Conservation (phyloP, 1,140 invertebrate genomes). For the Alviniconcha marisindica region DNA sequence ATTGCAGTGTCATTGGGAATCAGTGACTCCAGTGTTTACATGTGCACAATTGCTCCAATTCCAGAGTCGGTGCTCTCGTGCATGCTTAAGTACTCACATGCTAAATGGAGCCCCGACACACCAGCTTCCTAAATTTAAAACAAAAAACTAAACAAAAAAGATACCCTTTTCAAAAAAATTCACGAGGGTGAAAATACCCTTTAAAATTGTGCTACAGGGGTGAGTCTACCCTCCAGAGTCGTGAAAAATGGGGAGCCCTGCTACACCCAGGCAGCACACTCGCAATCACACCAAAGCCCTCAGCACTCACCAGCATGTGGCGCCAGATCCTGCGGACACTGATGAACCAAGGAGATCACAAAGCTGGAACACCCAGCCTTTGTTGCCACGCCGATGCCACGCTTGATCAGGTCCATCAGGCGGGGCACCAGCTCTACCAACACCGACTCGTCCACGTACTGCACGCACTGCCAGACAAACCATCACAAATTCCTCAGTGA, state of each 20-base stretch:
- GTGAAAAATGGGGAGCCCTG: neutral
- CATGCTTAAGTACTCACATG: no score
- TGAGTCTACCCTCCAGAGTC: no score
- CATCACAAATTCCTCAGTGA: neutral
- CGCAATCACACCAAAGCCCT: neutral
- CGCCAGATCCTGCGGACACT: conserved; percentile 80
- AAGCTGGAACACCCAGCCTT: conserved; percentile 92
- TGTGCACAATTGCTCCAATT: no score
- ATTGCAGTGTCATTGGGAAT: no score
- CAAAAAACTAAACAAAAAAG: no score
- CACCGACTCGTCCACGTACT: conserved; percentile 86
- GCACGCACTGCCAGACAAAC: conserved; percentile 83
- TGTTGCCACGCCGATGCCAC: conserved; percentile 87
- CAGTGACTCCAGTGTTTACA: no score
- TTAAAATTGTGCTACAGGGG: no score
- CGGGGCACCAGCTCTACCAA: conserved; percentile 88
- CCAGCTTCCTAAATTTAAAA: no score
- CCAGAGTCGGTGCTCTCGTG: no score
- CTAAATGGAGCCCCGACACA: no score
- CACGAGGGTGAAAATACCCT: neutral
- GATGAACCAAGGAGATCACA: conserved; percentile 84
- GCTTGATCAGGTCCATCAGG: conserved; percentile 88
- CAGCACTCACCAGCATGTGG: conserved; percentile 80
- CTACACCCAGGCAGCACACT: neutral
- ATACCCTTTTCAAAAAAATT: neutral